Evolutionary conservation across 23 tunicate species (phyloP), one percentile per base, ranked within the genome.

Genomic region (Halocynthia roretzi): DNA sequence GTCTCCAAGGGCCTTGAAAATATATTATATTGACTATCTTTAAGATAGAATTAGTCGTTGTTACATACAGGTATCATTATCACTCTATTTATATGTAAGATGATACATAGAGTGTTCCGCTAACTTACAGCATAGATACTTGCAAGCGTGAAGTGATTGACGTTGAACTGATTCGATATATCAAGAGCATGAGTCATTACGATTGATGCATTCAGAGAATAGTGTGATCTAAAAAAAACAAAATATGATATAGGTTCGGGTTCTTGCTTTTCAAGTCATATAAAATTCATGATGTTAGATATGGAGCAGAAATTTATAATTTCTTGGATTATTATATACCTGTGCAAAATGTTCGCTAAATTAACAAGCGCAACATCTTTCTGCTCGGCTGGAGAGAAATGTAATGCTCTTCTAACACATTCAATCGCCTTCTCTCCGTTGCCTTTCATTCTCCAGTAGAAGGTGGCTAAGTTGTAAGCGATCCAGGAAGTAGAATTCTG

Each of bases 371-470:
- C 95, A 8, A 94, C 81, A 54, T 94, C 99, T 76, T 71, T 79
- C 62, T 70, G 70, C 40, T 57, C 65, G 18, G 81, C 76, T 0
- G 99, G 99, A 7, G 99, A 88, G 70, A 74, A 84, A 53, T 83
- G 87, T 8, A 87, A 53, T 44, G 99, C 99, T 20, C 99, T 60
- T 65, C 99, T 71, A 40, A 81, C 55, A 62, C 99, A 94, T 72
- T 94, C 99, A 51, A 89, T 70, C 10, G 96, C 91, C 62, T 76
- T 82, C n/a, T 68, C 65, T 52, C 77, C 67, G 68, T 84, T 56
- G 8, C 99, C 99, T 50, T 87, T 75, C 84, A 88, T 81, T 56
- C 95, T 77, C 99, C 99, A 94, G 60, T 87, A 94, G 61, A 84
- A 74, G 2, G 87, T 77, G 5, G 99, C 99, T 68, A 94, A 53